Conservation (phyloP, 1,140 invertebrate genomes). For the Bombyx mori region ASM3026992v2 NC_085135.1:10288501-10289000, state of each 20-base stretch:
- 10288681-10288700: constrained; percentile 1
- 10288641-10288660: background rate
- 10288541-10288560: constrained; percentile 30
- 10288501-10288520: background rate
- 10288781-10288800: constrained; percentile 1
- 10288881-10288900: too few relatives aligned
- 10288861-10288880: background rate
- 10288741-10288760: constrained; percentile 4
- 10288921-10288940: too few relatives aligned
- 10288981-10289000: constrained; percentile 1
- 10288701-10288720: background rate
- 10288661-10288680: constrained; percentile 1
- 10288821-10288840: constrained; percentile 4
- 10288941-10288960: too few relatives aligned
- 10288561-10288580: constrained; percentile 1
- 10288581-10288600: background rate
- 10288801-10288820: constrained; percentile 2
- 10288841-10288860: background rate
- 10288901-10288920: too few relatives aligned
- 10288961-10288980: too few relatives aligned
- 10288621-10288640: constrained; percentile 4
- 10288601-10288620: constrained; percentile 1
- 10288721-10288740: constrained; percentile 3
- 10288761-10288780: constrained; percentile 1
- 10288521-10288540: constrained; percentile 23